Evolutionary conservation across 2,888 invertebrate species (phyloP).

Genomic region (Xestia xanthographa): DNA sequence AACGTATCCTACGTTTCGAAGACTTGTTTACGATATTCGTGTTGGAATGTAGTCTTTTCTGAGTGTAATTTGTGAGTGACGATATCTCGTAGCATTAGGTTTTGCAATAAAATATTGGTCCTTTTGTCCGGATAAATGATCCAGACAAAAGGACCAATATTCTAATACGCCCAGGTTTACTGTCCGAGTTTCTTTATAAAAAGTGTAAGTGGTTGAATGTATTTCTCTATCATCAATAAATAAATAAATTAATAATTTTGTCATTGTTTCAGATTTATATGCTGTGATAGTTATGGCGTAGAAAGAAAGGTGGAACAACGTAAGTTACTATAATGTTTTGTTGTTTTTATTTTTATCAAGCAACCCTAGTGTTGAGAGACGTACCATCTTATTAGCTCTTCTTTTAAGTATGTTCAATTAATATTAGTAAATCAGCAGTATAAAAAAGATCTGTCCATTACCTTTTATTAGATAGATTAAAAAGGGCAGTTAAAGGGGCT

Average conservation of each 20-base stretch:
- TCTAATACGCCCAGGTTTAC: no score
- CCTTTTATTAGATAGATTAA: neutral
- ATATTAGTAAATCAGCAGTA: neutral
- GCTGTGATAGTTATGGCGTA: constrained; percentile 76
- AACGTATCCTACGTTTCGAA: constrained; percentile 37
- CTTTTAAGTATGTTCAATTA: neutral
- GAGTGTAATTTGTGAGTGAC: constrained; percentile 32
- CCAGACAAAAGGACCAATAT: no score
- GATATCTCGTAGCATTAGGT: constrained; percentile 7
- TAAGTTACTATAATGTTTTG: constrained; percentile 68
- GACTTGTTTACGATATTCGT: constrained; percentile 62
- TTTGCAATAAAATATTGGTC: constrained; percentile 24
- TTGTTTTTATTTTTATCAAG: neutral
- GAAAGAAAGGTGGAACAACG: constrained; percentile 74
- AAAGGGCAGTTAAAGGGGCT: no score
- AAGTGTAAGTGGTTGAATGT: neutral
- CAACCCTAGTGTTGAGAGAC: neutral
- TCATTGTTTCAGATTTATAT: constrained; percentile 75
- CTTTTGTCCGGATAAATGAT: neutral
- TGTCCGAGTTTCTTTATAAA: neutral
- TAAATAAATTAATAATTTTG: constrained; percentile 11
- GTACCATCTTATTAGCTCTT: neutral
- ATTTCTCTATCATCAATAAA: neutral
- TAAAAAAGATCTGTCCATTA: neutral
- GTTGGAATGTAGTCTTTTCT: constrained; percentile 39